These are phyloP conservation scores for Keiferia lycopersicella DNA, from an alignment of 2,888 invertebrate species.

Conservation along the genomic window DNA sequence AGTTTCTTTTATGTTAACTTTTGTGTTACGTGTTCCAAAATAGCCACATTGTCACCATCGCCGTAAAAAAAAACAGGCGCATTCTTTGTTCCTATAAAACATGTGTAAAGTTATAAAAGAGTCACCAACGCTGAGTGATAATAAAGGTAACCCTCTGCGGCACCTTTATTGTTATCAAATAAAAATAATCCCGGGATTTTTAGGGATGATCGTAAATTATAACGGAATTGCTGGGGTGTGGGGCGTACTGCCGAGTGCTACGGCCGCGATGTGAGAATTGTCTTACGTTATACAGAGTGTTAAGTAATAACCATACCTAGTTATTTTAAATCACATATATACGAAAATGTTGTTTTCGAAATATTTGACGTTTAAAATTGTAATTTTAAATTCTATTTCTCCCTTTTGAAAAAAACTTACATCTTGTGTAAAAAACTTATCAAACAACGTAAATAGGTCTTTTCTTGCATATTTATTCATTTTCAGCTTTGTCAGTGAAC, in stretches of 20 bases:
- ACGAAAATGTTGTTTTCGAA: too few species aligned
- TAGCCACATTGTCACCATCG: constrained; percentile 5
- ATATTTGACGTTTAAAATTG: too few species aligned
- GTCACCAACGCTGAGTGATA: constrained; percentile 74
- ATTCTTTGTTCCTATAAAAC: constrained; percentile 44
- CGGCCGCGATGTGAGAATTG: constrained; percentile 40
- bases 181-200: constrained; percentile 80
- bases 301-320: too few species aligned
- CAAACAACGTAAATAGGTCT: not conserved
- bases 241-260: constrained; percentile 36
- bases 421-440: too few species aligned
- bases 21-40: not conserved
- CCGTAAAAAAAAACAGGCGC: not conserved
- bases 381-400: too few species aligned
- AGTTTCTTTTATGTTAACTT: not conserved
- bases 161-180: constrained; percentile 81
- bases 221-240: constrained; percentile 66
- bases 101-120: constrained; percentile 76
- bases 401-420: too few species aligned
- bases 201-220: constrained; percentile 80
- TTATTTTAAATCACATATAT: too few species aligned
- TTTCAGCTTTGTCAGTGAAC: not conserved
- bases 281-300: constrained; percentile 35
- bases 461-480: not conserved
- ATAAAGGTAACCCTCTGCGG: constrained; percentile 78